Evolutionary conservation across 2,113 vertebrate species (phyloP), one percentile per base, ranked within the genome.

Genomic region (Rhynchopsitta pachyrhyncha): DNA sequence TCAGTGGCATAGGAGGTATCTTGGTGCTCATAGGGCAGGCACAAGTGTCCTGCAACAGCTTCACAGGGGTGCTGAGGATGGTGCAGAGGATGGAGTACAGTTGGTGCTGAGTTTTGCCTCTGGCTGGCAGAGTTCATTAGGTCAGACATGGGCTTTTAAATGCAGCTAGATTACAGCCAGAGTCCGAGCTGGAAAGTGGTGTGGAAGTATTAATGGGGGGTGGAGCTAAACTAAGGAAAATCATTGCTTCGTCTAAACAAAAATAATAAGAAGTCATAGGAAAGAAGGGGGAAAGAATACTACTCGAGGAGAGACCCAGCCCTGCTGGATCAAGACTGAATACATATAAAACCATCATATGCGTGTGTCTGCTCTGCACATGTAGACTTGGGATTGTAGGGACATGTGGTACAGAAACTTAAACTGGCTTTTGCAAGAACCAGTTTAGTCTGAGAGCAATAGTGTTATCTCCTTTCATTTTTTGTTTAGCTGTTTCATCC

Each of bases 81-180:
- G n/a, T 27, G 47, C 16, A 8, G 33, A 76, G 35, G 31, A n/a
- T 1, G 4, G 62, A 0, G 0, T 31, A 11, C 0, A 2, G 27
- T 29, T 2, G 6, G 47, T 39, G 66, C 28, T 15, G 64, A 39
- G 50, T 33, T 81, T 50, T 78, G 10, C 9, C 41, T 59, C 46
- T 41, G 31, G 19, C 25, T 82, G 37, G 22, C n/a, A 70, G 20
- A 16, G 60, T 70, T 86, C 49, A 13, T 5, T 62, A 41, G 10
- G 27, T 62, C 44, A 71, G 31, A 66, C 7, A 33, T 0, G 0
- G 27, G 13, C 4, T 3, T 6, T 75, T 78, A 78, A 59, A 55
- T 17, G 42, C 31, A 60, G 28, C 11, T 60, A 17, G 17, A 42
- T 64, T 55, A 33, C 27, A 81, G 57, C 9, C 33, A 37, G 23